Base-by-base conservation (phyloP, 2,113 vertebrate genomes). In the Mastomys coucha region DNA sequence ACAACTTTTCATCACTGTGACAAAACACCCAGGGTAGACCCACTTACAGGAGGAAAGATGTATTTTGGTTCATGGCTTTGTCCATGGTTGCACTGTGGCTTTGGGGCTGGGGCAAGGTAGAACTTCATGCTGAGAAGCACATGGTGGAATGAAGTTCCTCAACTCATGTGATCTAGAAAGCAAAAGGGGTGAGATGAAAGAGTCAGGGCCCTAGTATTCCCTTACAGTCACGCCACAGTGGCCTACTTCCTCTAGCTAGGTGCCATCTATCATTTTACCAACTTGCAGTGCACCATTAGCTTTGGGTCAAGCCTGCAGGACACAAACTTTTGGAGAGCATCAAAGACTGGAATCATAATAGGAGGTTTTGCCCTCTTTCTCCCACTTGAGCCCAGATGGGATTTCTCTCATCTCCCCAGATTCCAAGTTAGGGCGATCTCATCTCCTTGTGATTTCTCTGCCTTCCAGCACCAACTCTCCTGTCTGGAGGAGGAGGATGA, bases 361-460 rank as follows among this genome's bases (percentile, higher is more conserved):
- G 65, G 16, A 2, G 42, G 39, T 39, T 77, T 69, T 77, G 76
- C 6, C 28, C 56, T 31, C 22, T 45, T 20, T 42, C 7, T 67
- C 45, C 42, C 60, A 70, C 65, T 45, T 53, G 42, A 91, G 4
- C 28, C 26, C 33, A 33, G 39, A 20, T 20, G 31, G 2, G 12
- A 49, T 78, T 85, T 36, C 53, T 93, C 56, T 5, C 93, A 45
- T 49, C 45, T 51, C 14, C 2, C 49, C 73, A 69, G 33, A 70
- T 31, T 28, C 36, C 13, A 60, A 2, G 14, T 82, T 56, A 88
- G 24, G 49, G 42, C 2, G 49, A 93, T 8, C 67, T 91, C 49
- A 31, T 95, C 72, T 88, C n/a, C 39, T 81, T 88, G 73, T 28
- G 33, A 80, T 14, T 81, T 82, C 81, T 91, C 75, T 70, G 60